Percentiles rank a stretch among this genome's conserved stretches.
These are phyloP conservation scores for Limnephilus marmoratus DNA, from an alignment of 2,888 invertebrate species.

Conservation along the genomic window DNA sequence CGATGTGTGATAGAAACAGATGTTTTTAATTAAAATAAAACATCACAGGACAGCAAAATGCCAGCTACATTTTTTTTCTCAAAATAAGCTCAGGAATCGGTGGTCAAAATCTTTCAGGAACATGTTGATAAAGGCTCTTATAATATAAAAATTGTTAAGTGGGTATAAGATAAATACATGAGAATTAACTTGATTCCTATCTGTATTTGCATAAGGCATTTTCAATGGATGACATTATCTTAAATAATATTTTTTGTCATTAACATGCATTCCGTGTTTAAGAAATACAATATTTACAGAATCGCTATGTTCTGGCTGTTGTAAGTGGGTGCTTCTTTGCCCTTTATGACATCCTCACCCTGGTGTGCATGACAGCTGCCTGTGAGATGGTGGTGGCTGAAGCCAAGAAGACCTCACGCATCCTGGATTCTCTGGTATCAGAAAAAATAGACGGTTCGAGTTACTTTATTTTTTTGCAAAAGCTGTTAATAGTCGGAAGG, in stretches of 20 bases:
- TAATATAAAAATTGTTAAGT: too few species aligned
- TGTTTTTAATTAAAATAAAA: too few species aligned
- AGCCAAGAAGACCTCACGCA: slow-evolving; percentile 24
- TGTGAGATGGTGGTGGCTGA: slow-evolving; percentile 36
- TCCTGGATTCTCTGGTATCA: slow-evolving; percentile 27
- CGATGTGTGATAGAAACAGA: too few species aligned
- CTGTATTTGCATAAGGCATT: background rate
- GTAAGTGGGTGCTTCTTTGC: slow-evolving; percentile 11
- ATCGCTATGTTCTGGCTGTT: slow-evolving; percentile 3
- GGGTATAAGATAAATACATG: too few species aligned
- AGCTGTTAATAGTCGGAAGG: background rate
- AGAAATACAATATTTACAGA: background rate
- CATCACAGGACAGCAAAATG: too few species aligned
- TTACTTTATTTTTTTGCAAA: background rate
- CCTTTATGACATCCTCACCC: slow-evolving; percentile 23
- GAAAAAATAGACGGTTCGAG: background rate
- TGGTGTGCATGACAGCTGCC: slow-evolving; percentile 11
- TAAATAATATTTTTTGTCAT: background rate
- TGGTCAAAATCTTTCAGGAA: too few species aligned
- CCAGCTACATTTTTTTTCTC: too few species aligned
- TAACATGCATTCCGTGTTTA: background rate
- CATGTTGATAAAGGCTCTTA: too few species aligned
- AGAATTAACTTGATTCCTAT: background rate
- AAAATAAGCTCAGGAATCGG: too few species aligned
- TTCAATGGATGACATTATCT: background rate